Percentiles rank a stretch among this genome's conserved stretches.
Conservation (phyloP, 1,140 invertebrate genomes). For the Tetramorium parvispinum region DNA sequence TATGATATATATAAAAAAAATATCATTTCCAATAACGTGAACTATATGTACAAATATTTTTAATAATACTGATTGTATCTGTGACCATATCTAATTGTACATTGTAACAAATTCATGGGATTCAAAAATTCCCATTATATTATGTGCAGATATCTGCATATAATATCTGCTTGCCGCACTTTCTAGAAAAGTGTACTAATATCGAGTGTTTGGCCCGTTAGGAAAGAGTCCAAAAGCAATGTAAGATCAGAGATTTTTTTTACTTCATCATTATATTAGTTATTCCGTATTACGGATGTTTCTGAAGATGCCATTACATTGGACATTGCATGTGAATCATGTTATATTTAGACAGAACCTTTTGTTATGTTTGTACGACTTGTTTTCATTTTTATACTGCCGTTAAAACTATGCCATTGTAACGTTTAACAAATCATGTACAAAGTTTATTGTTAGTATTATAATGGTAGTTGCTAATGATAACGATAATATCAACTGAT, state of each 20-base stretch:
- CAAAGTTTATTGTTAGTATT: constrained; percentile 82
- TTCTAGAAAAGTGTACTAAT: constrained; percentile 38
- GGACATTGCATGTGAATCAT: neutral
- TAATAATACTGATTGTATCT: constrained; percentile 46
- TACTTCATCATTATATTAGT: constrained; percentile 14
- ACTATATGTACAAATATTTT: constrained; percentile 54
- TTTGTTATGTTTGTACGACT: constrained; percentile 74
- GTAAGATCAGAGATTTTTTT: constrained; percentile 17
- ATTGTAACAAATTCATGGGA: constrained; percentile 24
- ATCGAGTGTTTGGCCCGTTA: constrained; percentile 8
- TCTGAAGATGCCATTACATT: constrained; percentile 7
- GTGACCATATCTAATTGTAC: constrained; percentile 43
- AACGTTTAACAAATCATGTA: constrained; percentile 79
- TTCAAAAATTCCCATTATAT: neutral
- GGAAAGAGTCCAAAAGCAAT: constrained; percentile 37
- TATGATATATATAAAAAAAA: neutral
- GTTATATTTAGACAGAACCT: constrained; percentile 53
- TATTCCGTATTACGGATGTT: constrained; percentile 22
- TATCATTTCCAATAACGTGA: constrained; percentile 17
- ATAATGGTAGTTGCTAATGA: constrained; percentile 62
- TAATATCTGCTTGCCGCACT: constrained; percentile 27
- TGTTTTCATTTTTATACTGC: constrained; percentile 78
- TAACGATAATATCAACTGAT: constrained; percentile 64
- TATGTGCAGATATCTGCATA: constrained; percentile 1
- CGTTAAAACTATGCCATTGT: constrained; percentile 69